phyloP scores from a whole-genome alignment of 2,113 vertebrate genomes.

The Sylvicapra grimmia region DNA sequence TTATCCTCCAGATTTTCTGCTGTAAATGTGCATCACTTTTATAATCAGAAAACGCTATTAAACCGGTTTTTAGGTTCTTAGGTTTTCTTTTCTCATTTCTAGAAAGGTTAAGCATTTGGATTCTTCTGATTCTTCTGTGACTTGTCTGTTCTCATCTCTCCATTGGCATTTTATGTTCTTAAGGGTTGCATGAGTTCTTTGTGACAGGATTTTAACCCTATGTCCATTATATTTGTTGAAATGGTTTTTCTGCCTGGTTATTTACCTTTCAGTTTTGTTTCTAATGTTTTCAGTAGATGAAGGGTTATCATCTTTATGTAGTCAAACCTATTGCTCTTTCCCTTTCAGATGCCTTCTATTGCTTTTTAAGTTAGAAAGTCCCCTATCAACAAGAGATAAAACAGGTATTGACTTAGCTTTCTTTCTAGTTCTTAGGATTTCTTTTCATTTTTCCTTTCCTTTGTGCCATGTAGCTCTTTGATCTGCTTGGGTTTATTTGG shows the following conservation, averaged over 20 bases:
- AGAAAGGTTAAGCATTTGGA: neutral
- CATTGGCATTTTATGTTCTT: neutral
- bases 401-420: neutral
- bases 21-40: neutral
- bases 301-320: neutral
- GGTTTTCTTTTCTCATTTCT: neutral
- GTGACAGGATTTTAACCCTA: conserved; percentile 1
- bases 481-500: neutral
- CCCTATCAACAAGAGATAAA: conserved; percentile 19
- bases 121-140: neutral
- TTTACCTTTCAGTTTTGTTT: conserved; percentile 34
- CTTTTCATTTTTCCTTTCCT: neutral
- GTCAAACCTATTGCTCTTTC: neutral
- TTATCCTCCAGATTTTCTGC: neutral
- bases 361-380: neutral
- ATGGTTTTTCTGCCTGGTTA: neutral
- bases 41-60: neutral
- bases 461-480: neutral
- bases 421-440: neutral
- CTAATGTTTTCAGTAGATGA: neutral
- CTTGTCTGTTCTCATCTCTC: neutral
- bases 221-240: neutral
- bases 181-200: neutral
- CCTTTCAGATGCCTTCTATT: neutral
- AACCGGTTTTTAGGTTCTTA: neutral